Base-by-base conservation (phyloP, 2,797 vertebrate species). In the Pseudomugil tenellus region DNA sequence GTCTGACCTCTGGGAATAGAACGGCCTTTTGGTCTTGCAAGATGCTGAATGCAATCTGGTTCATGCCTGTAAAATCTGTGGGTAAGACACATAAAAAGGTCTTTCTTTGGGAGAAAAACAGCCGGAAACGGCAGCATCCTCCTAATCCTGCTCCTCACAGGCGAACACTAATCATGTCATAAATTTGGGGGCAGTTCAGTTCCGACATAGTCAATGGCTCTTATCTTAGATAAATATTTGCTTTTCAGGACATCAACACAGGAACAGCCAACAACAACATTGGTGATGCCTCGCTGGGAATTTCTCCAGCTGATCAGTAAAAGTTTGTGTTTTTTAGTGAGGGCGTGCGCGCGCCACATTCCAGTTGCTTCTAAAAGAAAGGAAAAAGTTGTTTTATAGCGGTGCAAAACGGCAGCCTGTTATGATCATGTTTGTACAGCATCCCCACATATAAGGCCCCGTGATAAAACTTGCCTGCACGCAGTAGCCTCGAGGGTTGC, bases 191-290 rank as follows among this genome's bases (percentile, higher is more conserved):
- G 58, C 67, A 74, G 71, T 77, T 81, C 79, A 79, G 58, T 57
- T 79, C 69, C 28, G 69, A 74, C 41, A 76, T 83, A 84, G 70
- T 79, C 64, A 79, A 59, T 70, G 64, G 67, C 68, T 80, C 86
- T 89, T 93, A 92, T 93, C 93, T 88, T 65, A 54, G 54, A 74
- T 88, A 89, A 93, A 93, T 91, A 90, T 93, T 93, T 87, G 87
- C 89, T 87, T 89, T 72, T 63, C 52, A 46, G 65, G 57, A 71
- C 74, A 81, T 79, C 65, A 69, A 72, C 64, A 48, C 59, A 21
- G 63, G 37, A 68, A 63, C 52, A 79, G 66, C 52, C 43, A 51
- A 86, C 84, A 87, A 82, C 74, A 76, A 67, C 78, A 16, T 43
- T 65, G 14, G 31, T 48, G n/a, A 58, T 74, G 78, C 74, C 67